Evolutionary conservation across 2,113 vertebrate species (phyloP), one percentile per base, ranked within the genome.

Genomic region (Hippolais icterina): DNA sequence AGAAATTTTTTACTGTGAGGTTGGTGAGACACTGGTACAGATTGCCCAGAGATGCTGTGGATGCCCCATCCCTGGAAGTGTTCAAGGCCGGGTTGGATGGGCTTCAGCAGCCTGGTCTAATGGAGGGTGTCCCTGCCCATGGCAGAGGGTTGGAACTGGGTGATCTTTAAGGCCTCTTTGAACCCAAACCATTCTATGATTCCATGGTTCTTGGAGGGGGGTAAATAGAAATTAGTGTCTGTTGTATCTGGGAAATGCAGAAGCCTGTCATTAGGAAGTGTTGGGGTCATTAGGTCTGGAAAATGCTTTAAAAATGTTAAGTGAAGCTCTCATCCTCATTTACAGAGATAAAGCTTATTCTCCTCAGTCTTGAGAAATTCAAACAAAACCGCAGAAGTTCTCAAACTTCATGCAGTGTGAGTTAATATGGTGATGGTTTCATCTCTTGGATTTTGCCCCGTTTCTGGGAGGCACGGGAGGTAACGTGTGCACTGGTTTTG

Each of bases 401-500:
- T 65, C 83, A 42, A 60, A 71, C 69, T 49, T 61, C 24, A 23
- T 29, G 20, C 57, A 27, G 28, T 46, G 57, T 0, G 5, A 69
- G 54, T 72, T 68, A 46, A 20, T 52, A 31, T 4, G 8, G 42
- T 21, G 50, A 7, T 0, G 2, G 27, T 28, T 91, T 81, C 0
- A 1, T 12, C 64, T 54, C n/a, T 15, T 18, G 39, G 13, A 33
- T 57, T 93, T 56, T 53, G 10, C 33, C 41, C 20, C 9, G 33
- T 65, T 53, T 70, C 28, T 64, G 72, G 27, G 68, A 53, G 49
- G 44, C 71, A 19, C 35, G 4, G 74, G 28, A 74, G 41, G 28
- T 53, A 61, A 8, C 0, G 1, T 6, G 8, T 23, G 46, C 37
- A 0, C 37, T 42, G 66, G 1, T 60, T 89, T 53, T 59, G 15